Evolutionary conservation across 1,140 invertebrate genomes (phyloP), one percentile per base, ranked within the genome.

Genomic region (Tetramorium parvispinum): DNA sequence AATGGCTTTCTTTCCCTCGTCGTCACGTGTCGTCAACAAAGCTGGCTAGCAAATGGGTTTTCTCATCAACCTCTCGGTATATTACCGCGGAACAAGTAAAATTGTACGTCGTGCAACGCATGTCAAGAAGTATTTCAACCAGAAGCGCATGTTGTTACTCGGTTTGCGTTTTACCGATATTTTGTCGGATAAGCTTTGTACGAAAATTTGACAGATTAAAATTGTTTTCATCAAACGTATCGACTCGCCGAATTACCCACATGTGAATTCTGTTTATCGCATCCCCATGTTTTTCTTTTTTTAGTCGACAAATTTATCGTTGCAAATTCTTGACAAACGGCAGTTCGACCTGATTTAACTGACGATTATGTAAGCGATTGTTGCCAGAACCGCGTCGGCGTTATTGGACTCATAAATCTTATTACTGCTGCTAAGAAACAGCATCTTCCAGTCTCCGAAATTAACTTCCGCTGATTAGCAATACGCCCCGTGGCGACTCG

Each of bases 391-490:
- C 16, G n/a, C 61, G 32, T 61, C 13, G n/a, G 37, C 32, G n/a
- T 70, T 70, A 81, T 81, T 81, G 43, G 32, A 68, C 55, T 55
- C 37, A 55, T 55, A 55, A 81, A 70, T 70, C 32, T 70, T 43
- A 55, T 53, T 55, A 40, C 16, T 18, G 65, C 46, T 81, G 49
- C 70, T 70, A 55, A 81, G 51, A 21, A 81, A 81, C 21, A 18
- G 3, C 53, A 40, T 11, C 16, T 51, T 61, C 40, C 40, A 77
- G 40, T 43, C 16, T 27, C 21, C 32, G 49, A 59, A 66, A 66
- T 79, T 79, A 68, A 79, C 61, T 79, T 79, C 4, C 32, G 10
- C 27, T 37, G 32, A 81, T 81, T 81, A 55, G 68, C 49, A 10
- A 24, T 46, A 8, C 11, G 16, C 13, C 63, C 13, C 37, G 13